A percentile compares a stretch with the other conserved stretches of the same genome.
phyloP scores from a whole-genome alignment of 2,113 vertebrate genomes.

The Cheilinus undulatus region DNA sequence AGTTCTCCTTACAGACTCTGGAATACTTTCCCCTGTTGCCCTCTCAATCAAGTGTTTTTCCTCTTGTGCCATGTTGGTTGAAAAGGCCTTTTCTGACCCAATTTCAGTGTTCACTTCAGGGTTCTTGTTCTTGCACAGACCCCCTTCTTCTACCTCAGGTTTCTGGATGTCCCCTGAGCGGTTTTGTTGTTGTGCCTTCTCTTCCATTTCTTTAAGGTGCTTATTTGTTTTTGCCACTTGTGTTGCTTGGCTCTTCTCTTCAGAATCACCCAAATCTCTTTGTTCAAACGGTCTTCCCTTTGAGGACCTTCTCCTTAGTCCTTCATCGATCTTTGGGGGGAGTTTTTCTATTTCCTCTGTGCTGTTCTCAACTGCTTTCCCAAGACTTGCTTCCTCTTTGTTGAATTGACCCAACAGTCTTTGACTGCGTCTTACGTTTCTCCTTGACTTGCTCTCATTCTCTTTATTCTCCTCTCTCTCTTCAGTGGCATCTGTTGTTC shows the following conservation, averaged over 20 bases:
- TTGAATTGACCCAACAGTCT: background rate
- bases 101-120: background rate
- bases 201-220: background rate
- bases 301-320: background rate
- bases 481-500: rapidly evolving
- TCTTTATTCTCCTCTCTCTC: background rate
- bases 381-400: background rate
- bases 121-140: background rate
- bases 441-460: background rate
- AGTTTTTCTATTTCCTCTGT: background rate
- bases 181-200: background rate
- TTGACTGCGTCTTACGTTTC: background rate
- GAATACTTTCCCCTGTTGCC: background rate
- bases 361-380: background rate
- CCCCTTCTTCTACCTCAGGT: background rate
- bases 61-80: background rate
- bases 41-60: background rate
- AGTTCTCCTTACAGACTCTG: background rate
- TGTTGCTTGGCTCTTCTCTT: too few species aligned
- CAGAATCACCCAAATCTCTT: too few species aligned
- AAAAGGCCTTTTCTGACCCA: too few species aligned
- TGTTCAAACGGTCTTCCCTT: background rate
- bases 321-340: background rate
- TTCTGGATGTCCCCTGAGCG: background rate
- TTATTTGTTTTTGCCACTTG: too few species aligned